These are phyloP conservation scores for Dusona sp. DNA, from an alignment of 2,888 invertebrate genomes.

Conservation along the genomic window DNA sequence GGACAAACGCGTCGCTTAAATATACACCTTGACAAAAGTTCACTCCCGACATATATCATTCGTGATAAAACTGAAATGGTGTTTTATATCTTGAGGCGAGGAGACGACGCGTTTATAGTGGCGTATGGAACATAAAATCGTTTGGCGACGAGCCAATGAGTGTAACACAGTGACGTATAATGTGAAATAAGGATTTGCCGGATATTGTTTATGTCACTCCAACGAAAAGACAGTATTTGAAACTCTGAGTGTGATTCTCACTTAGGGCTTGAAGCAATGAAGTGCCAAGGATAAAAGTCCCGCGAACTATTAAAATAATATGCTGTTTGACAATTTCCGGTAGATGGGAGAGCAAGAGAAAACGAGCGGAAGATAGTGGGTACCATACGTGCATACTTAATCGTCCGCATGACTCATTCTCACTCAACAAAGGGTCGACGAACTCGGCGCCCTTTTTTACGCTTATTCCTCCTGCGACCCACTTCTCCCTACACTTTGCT, in stretches of 20 bases:
- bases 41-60: conserved; percentile 18
- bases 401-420: conserved; percentile 75
- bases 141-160: conserved; percentile 10
- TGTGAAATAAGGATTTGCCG: conserved; percentile 9
- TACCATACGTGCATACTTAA: conserved; percentile 77
- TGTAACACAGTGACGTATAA: conserved; percentile 6
- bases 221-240: conserved; percentile 32
- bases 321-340: conserved; percentile 79
- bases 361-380: conserved; percentile 68
- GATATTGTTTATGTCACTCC: conserved; percentile 44
- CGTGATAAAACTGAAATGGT: conserved; percentile 7
- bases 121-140: conserved; percentile 19
- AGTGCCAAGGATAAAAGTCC: conserved; percentile 10
- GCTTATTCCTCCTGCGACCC: not conserved
- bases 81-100: conserved; percentile 12
- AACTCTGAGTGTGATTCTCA: conserved; percentile 12
- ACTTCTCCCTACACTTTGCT: not conserved
- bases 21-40: conserved; percentile 27
- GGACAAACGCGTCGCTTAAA: not conserved
- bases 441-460: conserved; percentile 72
- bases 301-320: conserved; percentile 71
- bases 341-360: conserved; percentile 71
- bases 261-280: not conserved
- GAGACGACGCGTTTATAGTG: conserved; percentile 10
- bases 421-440: conserved; percentile 74